Conservation (phyloP, 2,797 vertebrate genomes). For the Coendou prehensilis region DNA sequence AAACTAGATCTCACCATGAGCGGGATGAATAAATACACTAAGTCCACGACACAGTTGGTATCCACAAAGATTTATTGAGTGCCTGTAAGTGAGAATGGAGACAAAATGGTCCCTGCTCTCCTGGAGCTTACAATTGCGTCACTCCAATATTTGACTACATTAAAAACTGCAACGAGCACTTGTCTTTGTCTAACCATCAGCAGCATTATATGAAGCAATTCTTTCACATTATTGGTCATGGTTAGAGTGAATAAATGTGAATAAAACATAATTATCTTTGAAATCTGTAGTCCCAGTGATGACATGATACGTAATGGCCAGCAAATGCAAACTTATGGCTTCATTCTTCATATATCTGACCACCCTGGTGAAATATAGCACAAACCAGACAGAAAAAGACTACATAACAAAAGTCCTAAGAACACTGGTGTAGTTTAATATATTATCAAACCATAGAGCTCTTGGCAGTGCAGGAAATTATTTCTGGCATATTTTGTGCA, state of each 20-base stretch:
- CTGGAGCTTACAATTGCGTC: neutral
- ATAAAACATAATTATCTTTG: conserved; percentile 16
- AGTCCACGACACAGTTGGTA: neutral
- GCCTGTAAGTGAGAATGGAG: neutral
- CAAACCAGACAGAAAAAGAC: neutral
- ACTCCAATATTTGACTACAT: neutral
- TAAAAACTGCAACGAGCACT: neutral
- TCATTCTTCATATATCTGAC: conserved; percentile 48
- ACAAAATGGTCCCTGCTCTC: conserved; percentile 26
- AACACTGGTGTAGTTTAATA: neutral
- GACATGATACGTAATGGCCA: neutral
- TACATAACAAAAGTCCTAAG: neutral
- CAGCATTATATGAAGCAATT: neutral
- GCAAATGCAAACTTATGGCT: conserved; percentile 72
- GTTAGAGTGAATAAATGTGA: conserved; percentile 35
- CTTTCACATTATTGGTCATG: conserved; percentile 30
- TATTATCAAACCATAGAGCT: neutral
- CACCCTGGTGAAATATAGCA: conserved; percentile 9
- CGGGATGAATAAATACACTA: neutral
- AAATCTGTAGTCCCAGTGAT: conserved; percentile 17
- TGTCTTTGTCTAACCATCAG: conserved; percentile 4
- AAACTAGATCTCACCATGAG: neutral
- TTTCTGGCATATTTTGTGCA: conserved; percentile 16
- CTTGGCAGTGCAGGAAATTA: neutral
- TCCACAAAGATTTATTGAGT: conserved; percentile 77